Evolutionary conservation across 2,888 invertebrate genomes (phyloP).

Genomic region (Aleiodes alternator): DNA sequence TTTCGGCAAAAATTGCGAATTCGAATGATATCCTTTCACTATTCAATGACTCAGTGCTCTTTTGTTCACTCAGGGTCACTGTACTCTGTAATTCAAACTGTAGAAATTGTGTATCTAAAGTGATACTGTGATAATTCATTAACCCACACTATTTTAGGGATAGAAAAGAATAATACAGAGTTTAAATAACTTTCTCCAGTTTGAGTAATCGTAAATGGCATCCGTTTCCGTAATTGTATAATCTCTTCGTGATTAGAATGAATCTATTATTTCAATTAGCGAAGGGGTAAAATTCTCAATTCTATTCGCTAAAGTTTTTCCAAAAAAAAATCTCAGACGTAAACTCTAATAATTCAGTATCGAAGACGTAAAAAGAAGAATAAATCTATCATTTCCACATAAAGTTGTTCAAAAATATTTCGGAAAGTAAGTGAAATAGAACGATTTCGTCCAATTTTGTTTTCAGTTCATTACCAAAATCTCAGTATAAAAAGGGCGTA

Average conservation of each 20-base stretch:
- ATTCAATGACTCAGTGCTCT: constrained; percentile 22
- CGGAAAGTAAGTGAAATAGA: too few species aligned
- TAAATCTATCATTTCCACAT: too few species aligned
- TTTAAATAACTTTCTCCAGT: constrained; percentile 33
- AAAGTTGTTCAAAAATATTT: too few species aligned
- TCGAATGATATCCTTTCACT: not conserved
- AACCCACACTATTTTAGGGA: constrained; percentile 11
- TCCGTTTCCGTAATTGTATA: constrained; percentile 58
- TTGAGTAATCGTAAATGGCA: constrained; percentile 45
- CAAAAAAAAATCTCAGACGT: too few species aligned
- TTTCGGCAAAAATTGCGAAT: not conserved
- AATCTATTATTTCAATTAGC: constrained; percentile 56
- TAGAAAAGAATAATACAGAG: too few species aligned
- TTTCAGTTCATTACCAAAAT: too few species aligned
- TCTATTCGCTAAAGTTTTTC: too few species aligned
- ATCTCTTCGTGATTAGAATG: constrained; percentile 69
- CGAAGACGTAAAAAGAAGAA: too few species aligned
- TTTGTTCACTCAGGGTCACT: constrained; percentile 8
- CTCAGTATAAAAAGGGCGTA: too few species aligned
- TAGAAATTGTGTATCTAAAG: constrained; percentile 21
- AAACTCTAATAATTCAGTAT: too few species aligned
- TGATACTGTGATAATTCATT: constrained; percentile 15
- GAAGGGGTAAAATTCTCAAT: too few species aligned
- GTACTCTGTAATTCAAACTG: constrained; percentile 22
- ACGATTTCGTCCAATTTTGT: too few species aligned